Evolutionary conservation across 2,888 invertebrate genomes (phyloP).

Genomic region (Nebria brevicollis): DNA sequence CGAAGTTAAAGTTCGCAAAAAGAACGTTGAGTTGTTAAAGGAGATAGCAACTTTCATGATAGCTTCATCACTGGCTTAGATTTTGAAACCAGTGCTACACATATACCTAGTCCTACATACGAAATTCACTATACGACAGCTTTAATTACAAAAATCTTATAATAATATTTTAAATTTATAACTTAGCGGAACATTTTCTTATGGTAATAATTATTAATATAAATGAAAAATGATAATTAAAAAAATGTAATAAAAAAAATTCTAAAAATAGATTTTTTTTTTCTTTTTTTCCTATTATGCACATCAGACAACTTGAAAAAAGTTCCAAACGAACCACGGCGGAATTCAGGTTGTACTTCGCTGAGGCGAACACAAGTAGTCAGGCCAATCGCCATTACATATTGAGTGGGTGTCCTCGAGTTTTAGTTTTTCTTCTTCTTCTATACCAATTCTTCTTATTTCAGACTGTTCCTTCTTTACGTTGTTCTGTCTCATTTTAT

Average conservation of each 20-base stretch:
- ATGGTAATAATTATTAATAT: too few species aligned
- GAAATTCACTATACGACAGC: too few species aligned
- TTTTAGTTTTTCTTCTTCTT: conserved; percentile 11
- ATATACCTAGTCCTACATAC: too few species aligned
- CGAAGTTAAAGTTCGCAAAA: background rate
- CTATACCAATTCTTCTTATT: conserved; percentile 23
- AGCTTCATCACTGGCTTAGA: background rate
- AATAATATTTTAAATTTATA: too few species aligned
- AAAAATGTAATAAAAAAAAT: too few species aligned
- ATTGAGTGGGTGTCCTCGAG: conserved; percentile 42
- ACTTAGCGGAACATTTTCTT: too few species aligned
- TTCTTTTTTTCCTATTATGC: background rate
- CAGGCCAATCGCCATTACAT: conserved; percentile 45
- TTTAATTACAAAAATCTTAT: too few species aligned
- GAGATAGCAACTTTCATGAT: background rate
- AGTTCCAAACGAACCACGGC: conserved; percentile 2
- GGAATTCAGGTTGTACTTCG: conserved; percentile 12
- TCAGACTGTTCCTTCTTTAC: background rate
- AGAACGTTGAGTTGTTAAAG: background rate
- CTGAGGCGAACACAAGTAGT: conserved; percentile 16
- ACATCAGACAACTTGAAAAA: background rate
- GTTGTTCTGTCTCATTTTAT: conserved; percentile 2
- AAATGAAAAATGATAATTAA: too few species aligned
- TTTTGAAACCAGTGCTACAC: background rate
- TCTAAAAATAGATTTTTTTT: background rate